Conservation (phyloP, 2,113 vertebrate species). For the Albula goreensis region DNA sequence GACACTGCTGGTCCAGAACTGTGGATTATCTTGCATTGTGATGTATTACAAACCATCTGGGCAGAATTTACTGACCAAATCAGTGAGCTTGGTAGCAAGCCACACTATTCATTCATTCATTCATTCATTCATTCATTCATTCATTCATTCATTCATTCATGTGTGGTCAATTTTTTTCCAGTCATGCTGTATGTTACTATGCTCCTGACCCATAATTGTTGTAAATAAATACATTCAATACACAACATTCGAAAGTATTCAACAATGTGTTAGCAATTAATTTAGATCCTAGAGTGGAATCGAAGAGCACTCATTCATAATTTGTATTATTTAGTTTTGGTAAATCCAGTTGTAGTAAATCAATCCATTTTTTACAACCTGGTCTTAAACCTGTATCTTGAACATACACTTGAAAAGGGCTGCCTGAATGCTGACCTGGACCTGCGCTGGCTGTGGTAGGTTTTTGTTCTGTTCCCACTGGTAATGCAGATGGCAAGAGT, state of each 20-base stretch:
- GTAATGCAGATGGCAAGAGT: neutral
- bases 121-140: too few relatives aligned
- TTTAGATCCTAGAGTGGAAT: neutral
- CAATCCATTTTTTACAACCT: neutral
- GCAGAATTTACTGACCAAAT: too few relatives aligned
- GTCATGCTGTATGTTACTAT: too few relatives aligned
- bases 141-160: too few relatives aligned
- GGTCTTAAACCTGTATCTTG: neutral
- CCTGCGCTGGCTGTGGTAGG: neutral
- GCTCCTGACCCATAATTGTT: neutral
- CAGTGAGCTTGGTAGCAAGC: too few relatives aligned
- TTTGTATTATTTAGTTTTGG: neutral
- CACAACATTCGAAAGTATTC: neutral
- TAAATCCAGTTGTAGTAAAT: neutral
- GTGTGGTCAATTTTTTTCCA: too few relatives aligned
- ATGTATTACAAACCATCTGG: too few relatives aligned
- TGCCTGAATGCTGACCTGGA: neutral
- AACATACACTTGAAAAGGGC: neutral
- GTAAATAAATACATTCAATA: neutral
- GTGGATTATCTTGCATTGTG: too few relatives aligned
- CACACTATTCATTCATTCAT: too few relatives aligned
- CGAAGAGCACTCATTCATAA: neutral
- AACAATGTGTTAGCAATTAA: neutral
- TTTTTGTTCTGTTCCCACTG: neutral
- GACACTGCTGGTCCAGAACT: too few relatives aligned